phyloP scores from a whole-genome alignment of 1,140 invertebrate genomes.

The Tetragonula clypearis region DNA sequence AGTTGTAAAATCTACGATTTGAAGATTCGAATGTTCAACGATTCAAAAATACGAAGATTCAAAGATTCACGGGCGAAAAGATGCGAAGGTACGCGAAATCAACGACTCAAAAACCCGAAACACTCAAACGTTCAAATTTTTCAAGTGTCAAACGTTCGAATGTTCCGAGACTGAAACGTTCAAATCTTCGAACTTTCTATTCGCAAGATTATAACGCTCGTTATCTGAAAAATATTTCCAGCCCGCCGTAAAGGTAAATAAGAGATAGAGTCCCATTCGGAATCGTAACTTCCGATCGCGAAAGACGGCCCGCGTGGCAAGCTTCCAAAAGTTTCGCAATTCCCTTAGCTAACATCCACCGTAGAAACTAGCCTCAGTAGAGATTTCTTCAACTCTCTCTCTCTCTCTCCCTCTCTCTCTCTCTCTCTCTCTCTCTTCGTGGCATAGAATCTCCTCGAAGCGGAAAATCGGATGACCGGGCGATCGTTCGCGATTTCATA shows the following conservation, averaged over 20 bases:
- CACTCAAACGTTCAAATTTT: no score
- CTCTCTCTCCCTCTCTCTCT: no score
- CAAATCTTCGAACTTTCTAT: background rate
- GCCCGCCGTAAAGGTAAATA: background rate
- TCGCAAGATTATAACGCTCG: background rate
- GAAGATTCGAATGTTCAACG: background rate
- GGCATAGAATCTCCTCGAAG: background rate
- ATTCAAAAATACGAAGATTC: no score
- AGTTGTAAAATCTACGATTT: background rate
- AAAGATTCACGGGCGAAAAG: no score
- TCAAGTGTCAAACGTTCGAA: background rate
- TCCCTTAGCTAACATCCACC: background rate
- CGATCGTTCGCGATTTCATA: slow-evolving; percentile 30
- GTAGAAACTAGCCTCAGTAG: background rate
- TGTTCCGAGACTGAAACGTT: background rate
- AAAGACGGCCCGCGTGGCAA: background rate
- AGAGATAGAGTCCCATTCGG: background rate
- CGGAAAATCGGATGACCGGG: slow-evolving; percentile 13
- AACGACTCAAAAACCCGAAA: no score
- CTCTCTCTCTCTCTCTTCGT: no score
- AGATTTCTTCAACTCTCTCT: background rate
- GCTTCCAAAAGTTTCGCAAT: background rate
- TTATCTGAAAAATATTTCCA: background rate
- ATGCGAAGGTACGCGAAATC: no score
- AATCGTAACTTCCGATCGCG: no score